phyloP scores from a whole-genome alignment of 2,888 invertebrate species.

The Junonia oenone region DNA sequence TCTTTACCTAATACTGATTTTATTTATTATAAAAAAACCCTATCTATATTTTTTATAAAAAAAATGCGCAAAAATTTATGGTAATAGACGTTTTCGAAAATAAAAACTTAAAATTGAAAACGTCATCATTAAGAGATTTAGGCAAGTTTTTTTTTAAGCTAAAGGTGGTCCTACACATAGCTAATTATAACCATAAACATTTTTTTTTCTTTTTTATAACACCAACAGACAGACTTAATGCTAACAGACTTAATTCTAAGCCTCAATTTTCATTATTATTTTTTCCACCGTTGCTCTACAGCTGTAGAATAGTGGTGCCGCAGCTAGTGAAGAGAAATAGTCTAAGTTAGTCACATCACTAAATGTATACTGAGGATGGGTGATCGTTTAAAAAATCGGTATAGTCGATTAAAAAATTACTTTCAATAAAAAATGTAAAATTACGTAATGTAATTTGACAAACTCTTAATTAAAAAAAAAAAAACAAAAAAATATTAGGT shows the following conservation, averaged over 20 bases:
- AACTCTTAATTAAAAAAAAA: too few species aligned
- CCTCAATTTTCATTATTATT: too few species aligned
- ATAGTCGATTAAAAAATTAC: too few species aligned
- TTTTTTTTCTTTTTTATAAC: conserved; percentile 4
- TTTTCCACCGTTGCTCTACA: conserved; percentile 40
- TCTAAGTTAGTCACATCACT: conserved; percentile 2
- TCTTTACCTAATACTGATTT: conserved; percentile 6
- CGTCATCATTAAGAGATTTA: neutral
- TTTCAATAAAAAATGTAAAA: too few species aligned
- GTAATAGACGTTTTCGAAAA: too few species aligned
- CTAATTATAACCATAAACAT: neutral
- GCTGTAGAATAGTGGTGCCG: conserved; percentile 62
- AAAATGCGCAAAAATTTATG: too few species aligned
- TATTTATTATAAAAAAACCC: neutral
- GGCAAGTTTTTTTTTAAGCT: neutral
- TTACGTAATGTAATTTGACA: too few species aligned
- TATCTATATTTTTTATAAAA: neutral
- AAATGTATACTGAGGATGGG: neutral
- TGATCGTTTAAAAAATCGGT: neutral
- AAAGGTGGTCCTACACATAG: neutral
- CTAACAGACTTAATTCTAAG: neutral
- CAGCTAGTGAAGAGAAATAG: conserved; percentile 49
- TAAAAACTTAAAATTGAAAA: too few species aligned
- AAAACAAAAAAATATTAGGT: too few species aligned
- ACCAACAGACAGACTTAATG: neutral